Evolutionary conservation across 2,888 invertebrate species (phyloP).

Genomic region (Rhodophaea formosa): DNA sequence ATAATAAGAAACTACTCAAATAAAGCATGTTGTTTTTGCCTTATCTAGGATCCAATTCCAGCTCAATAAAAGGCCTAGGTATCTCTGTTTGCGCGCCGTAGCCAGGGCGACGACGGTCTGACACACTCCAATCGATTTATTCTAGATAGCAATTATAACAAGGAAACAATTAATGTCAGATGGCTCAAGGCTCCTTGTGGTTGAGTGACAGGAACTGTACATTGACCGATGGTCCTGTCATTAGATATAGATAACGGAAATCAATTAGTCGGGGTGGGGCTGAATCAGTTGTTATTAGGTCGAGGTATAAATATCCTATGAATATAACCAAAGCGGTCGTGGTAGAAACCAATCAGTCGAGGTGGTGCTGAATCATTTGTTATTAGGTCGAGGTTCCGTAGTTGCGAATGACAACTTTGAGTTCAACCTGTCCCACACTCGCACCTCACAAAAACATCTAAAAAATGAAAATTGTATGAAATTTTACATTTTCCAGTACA

Average conservation of each 20-base stretch:
- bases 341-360: too few relatives aligned
- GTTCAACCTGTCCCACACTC: too few relatives aligned
- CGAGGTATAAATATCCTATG: not conserved
- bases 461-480: too few relatives aligned
- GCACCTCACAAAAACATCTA: too few relatives aligned
- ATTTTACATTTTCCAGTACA: too few relatives aligned
- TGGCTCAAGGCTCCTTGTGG: not conserved
- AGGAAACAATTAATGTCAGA: constrained; percentile 9
- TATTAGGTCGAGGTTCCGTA: too few relatives aligned
- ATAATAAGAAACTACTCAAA: not conserved
- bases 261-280: not conserved
- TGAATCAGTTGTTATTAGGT: not conserved
- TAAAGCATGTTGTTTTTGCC: not conserved
- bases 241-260: not conserved
- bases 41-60: not conserved
- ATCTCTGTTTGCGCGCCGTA: constrained; percentile 3
- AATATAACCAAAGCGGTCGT: too few relatives aligned
- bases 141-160: not conserved
- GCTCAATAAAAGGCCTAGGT: constrained; percentile 2
- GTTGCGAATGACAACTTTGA: too few relatives aligned
- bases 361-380: too few relatives aligned
- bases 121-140: not conserved
- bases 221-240: not conserved
- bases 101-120: not conserved
- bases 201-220: not conserved